Evolutionary conservation across 2,113 vertebrate genomes (phyloP).

Genomic region (Indicator maculatus): DNA sequence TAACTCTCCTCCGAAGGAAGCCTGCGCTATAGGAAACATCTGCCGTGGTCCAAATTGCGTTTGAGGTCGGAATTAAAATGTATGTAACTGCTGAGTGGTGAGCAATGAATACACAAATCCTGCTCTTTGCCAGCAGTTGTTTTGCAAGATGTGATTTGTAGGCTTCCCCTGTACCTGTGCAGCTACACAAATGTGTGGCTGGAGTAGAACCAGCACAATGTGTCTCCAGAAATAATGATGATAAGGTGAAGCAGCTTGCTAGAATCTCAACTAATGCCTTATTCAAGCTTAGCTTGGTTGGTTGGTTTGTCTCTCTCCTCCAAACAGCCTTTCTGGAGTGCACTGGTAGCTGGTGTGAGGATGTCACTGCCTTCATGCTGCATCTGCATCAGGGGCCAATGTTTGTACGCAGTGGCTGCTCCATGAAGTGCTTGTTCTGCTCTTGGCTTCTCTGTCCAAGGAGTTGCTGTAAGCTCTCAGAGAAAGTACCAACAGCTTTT

Average conservation of each 20-base stretch:
- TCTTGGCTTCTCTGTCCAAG: neutral
- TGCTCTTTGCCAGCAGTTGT: neutral
- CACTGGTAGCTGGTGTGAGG: neutral
- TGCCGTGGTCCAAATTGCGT: neutral
- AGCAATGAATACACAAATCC: slow-evolving; percentile 28
- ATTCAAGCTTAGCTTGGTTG: neutral
- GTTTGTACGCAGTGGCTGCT: neutral
- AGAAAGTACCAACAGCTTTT: neutral
- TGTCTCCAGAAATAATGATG: neutral
- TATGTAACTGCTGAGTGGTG: neutral
- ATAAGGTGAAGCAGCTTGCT: neutral
- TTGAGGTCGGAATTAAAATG: slow-evolving; percentile 51
- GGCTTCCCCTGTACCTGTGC: slow-evolving; percentile 18
- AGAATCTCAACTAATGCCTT: neutral
- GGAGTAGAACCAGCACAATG: neutral
- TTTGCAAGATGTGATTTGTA: slow-evolving; percentile 13
- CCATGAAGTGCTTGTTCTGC: neutral
- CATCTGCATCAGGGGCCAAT: neutral
- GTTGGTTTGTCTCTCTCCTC: neutral
- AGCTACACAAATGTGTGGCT: neutral
- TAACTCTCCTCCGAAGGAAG: neutral
- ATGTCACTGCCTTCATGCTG: neutral
- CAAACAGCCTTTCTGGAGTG: neutral
- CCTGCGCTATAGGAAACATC: neutral
- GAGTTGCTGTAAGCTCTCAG: neutral